A percentile compares a stretch with the other conserved stretches of the same genome.
Evolutionary conservation across 2,888 invertebrate species (phyloP).

Genomic region (Drosophila parthenogenetica): DNA sequence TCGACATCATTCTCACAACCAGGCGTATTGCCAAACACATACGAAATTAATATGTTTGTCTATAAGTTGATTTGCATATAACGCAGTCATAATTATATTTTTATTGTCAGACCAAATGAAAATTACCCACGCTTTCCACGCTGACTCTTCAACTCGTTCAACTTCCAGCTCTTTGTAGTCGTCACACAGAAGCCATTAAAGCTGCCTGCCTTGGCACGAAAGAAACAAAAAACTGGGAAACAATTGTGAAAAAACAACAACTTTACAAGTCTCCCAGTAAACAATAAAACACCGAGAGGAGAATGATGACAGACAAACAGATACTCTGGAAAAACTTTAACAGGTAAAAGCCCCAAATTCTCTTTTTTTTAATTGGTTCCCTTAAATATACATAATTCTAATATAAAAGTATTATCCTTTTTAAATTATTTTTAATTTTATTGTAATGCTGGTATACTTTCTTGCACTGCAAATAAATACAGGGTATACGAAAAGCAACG

Average conservation of each 20-base stretch:
- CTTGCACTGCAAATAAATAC: background rate
- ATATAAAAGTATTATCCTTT: too few species aligned
- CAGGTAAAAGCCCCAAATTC: too few species aligned
- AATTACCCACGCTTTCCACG: conserved; percentile 71
- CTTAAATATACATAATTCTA: too few species aligned
- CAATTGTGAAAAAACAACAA: conserved; percentile 45
- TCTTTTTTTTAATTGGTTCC: too few species aligned
- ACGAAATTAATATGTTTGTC: conserved; percentile 27
- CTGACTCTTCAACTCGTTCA: conserved; percentile 30
- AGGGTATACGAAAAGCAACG: conserved; percentile 11
- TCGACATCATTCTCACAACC: conserved; percentile 64
- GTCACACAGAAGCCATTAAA: conserved; percentile 67
- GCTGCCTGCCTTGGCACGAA: conserved; percentile 52
- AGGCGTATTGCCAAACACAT: conserved; percentile 44
- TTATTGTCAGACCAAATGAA: conserved; percentile 62
- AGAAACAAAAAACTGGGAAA: conserved; percentile 38
- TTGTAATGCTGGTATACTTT: too few species aligned
- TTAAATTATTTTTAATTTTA: too few species aligned
- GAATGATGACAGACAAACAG: background rate
- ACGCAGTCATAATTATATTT: conserved; percentile 67
- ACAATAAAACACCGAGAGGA: background rate
- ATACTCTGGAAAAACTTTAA: conserved; percentile 1
- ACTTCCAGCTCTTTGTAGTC: conserved; percentile 37
- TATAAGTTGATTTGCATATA: conserved; percentile 37
- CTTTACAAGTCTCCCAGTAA: conserved; percentile 1